Evolutionary conservation across 2,888 invertebrate species (phyloP).

Genomic region (Cryptocephalus primarius): DNA sequence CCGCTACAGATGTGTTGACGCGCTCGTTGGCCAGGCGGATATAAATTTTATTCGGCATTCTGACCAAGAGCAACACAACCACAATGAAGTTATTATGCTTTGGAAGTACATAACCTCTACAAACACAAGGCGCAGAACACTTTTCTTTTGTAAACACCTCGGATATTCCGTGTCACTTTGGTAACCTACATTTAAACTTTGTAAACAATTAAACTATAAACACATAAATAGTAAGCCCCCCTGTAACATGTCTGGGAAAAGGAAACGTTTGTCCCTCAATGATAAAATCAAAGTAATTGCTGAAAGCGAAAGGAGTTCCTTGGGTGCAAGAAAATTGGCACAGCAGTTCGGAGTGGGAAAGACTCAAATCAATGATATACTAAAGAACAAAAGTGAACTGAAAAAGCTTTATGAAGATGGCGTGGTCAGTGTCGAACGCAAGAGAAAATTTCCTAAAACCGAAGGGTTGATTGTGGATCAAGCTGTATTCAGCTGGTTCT

Average conservation of each 20-base stretch:
- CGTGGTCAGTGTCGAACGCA: not conserved
- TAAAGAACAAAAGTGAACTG: not conserved
- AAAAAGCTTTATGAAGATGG: conserved; percentile 1
- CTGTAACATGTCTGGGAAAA: not conserved
- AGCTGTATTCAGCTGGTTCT: not conserved
- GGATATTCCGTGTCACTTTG: too few relatives aligned
- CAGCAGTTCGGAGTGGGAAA: conserved; percentile 1
- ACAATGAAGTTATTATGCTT: too few relatives aligned
- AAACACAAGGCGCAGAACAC: too few relatives aligned
- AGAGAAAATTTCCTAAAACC: conserved; percentile 1
- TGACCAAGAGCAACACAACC: not conserved
- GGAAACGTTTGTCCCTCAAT: not conserved
- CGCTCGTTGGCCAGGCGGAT: conserved; percentile 55
- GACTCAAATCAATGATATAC: conserved; percentile 1
- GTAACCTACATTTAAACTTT: too few relatives aligned
- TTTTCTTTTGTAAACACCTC: too few relatives aligned
- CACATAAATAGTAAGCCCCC: too few relatives aligned
- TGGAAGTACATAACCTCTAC: too few relatives aligned
- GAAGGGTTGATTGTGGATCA: not conserved
- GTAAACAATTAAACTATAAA: too few relatives aligned
- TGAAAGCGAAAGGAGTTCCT: conserved; percentile 1
- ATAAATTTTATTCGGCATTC: conserved; percentile 38
- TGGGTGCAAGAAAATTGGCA: not conserved
- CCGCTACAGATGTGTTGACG: conserved; percentile 47
- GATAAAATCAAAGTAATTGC: conserved; percentile 1